Conservation (phyloP, 2,888 invertebrate species). For the Eudasyphora cyanicolor region DNA sequence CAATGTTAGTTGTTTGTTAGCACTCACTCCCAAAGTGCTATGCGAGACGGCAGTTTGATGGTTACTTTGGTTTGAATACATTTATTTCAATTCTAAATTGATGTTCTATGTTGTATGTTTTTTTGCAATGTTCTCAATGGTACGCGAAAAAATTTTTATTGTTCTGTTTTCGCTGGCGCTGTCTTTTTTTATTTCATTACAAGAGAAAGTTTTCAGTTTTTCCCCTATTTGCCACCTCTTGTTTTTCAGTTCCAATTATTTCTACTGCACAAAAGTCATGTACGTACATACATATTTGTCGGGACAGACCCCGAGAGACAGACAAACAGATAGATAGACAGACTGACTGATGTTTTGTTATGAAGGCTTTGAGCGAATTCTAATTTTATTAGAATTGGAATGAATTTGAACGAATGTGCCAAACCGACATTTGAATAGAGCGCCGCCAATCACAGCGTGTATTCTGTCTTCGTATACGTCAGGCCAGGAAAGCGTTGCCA, state of each 20-base stretch:
- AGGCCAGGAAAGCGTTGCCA: no score
- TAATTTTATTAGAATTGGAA: background rate
- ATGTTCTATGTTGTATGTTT: background rate
- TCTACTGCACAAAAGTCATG: background rate
- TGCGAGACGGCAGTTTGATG: no score
- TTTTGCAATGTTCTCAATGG: background rate
- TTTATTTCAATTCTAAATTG: background rate
- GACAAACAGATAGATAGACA: no score
- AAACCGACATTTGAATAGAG: no score
- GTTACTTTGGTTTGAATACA: background rate
- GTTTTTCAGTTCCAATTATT: background rate
- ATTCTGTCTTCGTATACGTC: no score
- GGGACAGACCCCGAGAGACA: no score
- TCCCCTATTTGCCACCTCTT: background rate
- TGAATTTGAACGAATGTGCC: background rate
- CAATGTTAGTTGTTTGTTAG: background rate
- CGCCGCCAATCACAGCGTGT: no score
- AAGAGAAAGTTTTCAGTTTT: background rate
- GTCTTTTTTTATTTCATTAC: background rate
- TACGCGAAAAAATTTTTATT: conserved; percentile 11
- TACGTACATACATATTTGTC: no score
- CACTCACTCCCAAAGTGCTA: no score
- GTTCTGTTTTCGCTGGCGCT: background rate
- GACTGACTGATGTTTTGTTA: background rate
- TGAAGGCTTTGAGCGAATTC: background rate